Evolutionary conservation across 2,888 invertebrate genomes (phyloP).

Genomic region (Drosophila cognata): DNA sequence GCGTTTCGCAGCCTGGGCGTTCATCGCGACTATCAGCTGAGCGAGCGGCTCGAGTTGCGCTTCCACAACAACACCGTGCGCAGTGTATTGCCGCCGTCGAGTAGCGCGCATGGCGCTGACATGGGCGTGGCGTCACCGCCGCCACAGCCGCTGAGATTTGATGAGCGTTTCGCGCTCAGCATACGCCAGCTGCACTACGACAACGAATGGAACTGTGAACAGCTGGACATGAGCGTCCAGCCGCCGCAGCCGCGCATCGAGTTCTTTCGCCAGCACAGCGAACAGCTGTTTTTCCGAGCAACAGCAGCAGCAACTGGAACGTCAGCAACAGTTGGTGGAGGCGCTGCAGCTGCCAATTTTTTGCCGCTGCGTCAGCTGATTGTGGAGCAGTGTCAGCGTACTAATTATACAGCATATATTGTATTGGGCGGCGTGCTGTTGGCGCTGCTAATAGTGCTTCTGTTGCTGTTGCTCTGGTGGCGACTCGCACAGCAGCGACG

Average conservation of each 20-base stretch:
- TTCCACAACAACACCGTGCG: slow-evolving; percentile 82
- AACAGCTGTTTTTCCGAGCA: slow-evolving; percentile 77
- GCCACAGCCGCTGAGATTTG: slow-evolving; percentile 77
- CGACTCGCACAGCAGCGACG: slow-evolving; percentile 86
- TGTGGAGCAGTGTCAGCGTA: slow-evolving; percentile 73
- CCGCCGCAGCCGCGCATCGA: slow-evolving; percentile 73
- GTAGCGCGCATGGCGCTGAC: background rate
- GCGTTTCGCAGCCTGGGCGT: slow-evolving; percentile 83
- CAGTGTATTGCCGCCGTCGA: slow-evolving; percentile 29
- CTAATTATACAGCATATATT: slow-evolving; percentile 84
- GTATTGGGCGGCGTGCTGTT: slow-evolving; percentile 85
- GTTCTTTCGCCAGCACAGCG: slow-evolving; percentile 80
- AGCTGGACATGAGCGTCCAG: slow-evolving; percentile 66
- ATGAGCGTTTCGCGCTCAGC: slow-evolving; percentile 78
- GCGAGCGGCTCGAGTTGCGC: slow-evolving; percentile 83
- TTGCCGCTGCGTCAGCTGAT: slow-evolving; percentile 78
- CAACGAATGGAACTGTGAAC: slow-evolving; percentile 79
- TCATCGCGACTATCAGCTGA: slow-evolving; percentile 80
- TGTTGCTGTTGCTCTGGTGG: slow-evolving; percentile 85
- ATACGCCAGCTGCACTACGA: slow-evolving; percentile 79
- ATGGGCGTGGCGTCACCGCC: slow-evolving; percentile 40
- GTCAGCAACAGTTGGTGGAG: background rate
- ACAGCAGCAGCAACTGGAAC: background rate
- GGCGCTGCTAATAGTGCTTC: slow-evolving; percentile 84
- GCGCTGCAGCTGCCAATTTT: slow-evolving; percentile 36